phyloP scores from a whole-genome alignment of 1,140 invertebrate genomes.

The Diorhabda carinulata region DNA sequence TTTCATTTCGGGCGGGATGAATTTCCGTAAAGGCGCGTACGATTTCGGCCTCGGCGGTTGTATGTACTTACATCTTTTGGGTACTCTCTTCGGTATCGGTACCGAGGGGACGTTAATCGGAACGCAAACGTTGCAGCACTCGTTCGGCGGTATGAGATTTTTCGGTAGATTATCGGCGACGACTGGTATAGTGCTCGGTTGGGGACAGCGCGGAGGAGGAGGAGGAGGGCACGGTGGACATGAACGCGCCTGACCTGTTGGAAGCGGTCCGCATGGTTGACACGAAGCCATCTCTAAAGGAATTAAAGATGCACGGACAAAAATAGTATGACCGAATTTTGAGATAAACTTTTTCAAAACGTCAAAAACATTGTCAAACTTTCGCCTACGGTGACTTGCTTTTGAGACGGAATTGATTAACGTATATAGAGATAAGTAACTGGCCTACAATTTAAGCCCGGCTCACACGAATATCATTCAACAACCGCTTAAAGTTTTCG shows the following conservation, averaged over 20 bases:
- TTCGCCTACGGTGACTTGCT: too few species aligned
- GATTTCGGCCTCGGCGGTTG: conserved; percentile 57
- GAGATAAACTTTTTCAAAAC: conserved; percentile 11
- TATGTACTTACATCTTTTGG: conserved; percentile 53
- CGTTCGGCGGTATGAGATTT: conserved; percentile 23
- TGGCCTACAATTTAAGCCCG: too few species aligned
- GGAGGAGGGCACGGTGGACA: conserved; percentile 22
- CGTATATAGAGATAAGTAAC: too few species aligned
- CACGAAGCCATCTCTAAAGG: conserved; percentile 26
- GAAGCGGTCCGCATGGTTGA: conserved; percentile 26
- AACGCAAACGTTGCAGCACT: conserved; percentile 36
- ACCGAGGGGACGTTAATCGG: conserved; percentile 25
- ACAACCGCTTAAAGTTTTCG: too few species aligned
- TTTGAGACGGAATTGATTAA: too few species aligned
- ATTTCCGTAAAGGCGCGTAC: conserved; percentile 51
- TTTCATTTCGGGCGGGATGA: conserved; percentile 50
- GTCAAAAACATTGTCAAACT: conserved; percentile 18
- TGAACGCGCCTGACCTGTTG: neutral
- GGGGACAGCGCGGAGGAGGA: conserved; percentile 13
- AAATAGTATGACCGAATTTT: conserved; percentile 24
- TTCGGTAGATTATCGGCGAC: conserved; percentile 29
- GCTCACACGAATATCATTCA: too few species aligned
- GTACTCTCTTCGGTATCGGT: conserved; percentile 20
- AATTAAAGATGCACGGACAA: conserved; percentile 12
- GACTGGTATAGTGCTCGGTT: conserved; percentile 25